These are phyloP conservation scores for Telmatherina bonti DNA, from an alignment of 2,797 vertebrate genomes.

Conservation along the genomic window DNA sequence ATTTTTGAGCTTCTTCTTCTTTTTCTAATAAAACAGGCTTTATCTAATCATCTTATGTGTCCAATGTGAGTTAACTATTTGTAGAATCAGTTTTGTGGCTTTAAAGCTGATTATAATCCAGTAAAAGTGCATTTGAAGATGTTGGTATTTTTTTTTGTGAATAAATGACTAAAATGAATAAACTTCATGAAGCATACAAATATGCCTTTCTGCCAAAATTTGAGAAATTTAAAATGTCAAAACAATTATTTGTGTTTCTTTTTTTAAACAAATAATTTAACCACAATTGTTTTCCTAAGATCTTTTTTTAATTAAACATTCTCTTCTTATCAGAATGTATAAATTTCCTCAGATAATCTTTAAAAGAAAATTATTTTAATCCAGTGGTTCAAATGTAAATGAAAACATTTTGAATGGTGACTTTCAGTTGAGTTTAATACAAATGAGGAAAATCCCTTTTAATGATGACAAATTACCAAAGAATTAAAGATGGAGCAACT, in stretches of 20 bases:
- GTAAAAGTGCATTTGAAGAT: neutral
- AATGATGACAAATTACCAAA: conserved; percentile 3
- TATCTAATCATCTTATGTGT: neutral
- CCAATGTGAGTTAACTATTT: neutral
- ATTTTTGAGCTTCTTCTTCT: conserved; percentile 13
- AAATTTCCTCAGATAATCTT: conserved; percentile 11
- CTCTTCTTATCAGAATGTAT: conserved; percentile 2
- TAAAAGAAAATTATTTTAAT: neutral
- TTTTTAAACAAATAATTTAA: neutral
- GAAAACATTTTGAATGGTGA: neutral
- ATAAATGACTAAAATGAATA: neutral
- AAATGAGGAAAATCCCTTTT: neutral
- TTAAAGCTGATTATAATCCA: conserved; percentile 21
- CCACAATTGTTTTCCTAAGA: neutral
- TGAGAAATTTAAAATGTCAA: conserved; percentile 14
- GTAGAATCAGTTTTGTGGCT: conserved; percentile 8
- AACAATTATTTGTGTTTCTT: conserved; percentile 1
- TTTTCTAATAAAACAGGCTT: neutral
- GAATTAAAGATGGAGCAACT: neutral
- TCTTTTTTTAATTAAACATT: neutral
- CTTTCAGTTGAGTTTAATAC: conserved; percentile 2
- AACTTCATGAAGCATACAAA: neutral
- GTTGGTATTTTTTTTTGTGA: neutral
- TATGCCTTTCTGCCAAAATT: neutral
- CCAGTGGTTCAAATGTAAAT: neutral